Evolutionary conservation across 30 jellyfish, hydroid and myxozoan species (phyloP), one percentile per base, ranked within the genome.

Genomic region (Euphysa ruthae): DNA sequence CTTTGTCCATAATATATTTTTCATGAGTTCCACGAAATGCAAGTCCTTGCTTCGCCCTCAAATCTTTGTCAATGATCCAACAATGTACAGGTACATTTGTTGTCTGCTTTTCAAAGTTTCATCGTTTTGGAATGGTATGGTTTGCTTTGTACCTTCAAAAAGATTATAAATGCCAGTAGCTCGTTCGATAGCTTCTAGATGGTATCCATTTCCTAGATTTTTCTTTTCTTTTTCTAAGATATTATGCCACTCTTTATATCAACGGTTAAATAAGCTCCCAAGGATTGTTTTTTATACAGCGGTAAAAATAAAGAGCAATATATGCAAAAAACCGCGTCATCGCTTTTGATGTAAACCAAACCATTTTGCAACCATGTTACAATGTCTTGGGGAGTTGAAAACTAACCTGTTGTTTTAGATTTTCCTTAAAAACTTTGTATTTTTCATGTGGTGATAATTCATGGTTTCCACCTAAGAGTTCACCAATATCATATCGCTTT

Each of bases 1-100:
- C 12, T 12, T 38, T 38, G 12, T 38, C 52, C 52, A 38, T 38
- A n/a, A n/a, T n/a, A n/a, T n/a, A 38, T n/a, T 38, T 38, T 38
- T 38, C 52, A 38, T 38, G n/a, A 38, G 52, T 38, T 38, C 52
- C 52, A n/a, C 52, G 52, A 38, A 38, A 38, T n/a, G n/a, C n/a
- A n/a, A n/a, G n/a, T n/a, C n/a, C n/a, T n/a, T n/a, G n/a, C n/a
- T n/a, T n/a, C n/a, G n/a, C n/a, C n/a, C n/a, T n/a, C n/a, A n/a
- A n/a, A n/a, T n/a, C n/a, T n/a, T n/a, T n/a, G n/a, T n/a, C n/a
- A n/a, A n/a, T n/a, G n/a, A n/a, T n/a, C n/a, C n/a, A 38, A 38
- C 52, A 38, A 38, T 38, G 52, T 38, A 38, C 52, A n/a, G n/a
- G 52, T 38, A 38, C 52, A 38, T 38, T 38, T 38, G 52, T 38